Base-by-base conservation (phyloP, 2,888 invertebrate species). In the Agrochola circellaris region DNA sequence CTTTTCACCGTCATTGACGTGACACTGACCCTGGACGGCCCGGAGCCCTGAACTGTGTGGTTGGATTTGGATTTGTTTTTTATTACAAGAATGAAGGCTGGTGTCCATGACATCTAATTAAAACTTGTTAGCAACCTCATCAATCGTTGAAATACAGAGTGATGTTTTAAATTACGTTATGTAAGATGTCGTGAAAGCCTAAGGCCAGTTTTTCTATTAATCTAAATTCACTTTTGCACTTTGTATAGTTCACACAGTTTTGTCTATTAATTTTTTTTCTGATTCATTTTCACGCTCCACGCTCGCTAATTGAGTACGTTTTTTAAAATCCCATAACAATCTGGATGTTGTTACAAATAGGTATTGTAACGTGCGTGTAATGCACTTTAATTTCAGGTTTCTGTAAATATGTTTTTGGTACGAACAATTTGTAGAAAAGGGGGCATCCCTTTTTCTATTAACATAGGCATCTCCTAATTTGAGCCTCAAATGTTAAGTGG, bases 311-410 rank as follows among this genome's bases (percentile, higher is more conserved):
- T 48, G 15, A 38, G 11, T n/a, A 74, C 15, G 42, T 1, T 26
- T 45, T 78, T 58, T 77, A 13, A 0, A 17, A 17, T n/a, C 17
- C 15, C 42, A 2, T 23, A 5, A 13, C 11, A 42, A 60, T 82
- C 7, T 65, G 9, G 4, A 58, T 75, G 65, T 75, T 17, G 48
- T n/a, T 45, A 34, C 30, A 34, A 23, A 8, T n/a, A 42, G 11
- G 8, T 65, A 42, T 38, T 56, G 45, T 61, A 48, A n/a, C 6
- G 34, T 26, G 13, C 51, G 15, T 61, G 15, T 64, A 77, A 68
- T 56, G 38, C 45, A 83, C 48, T 64, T 83, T 56, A 34, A 23
- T 79, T 79, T 30, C 79, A 83, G 83, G 11, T 67, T 64, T 45
- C 20, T 67, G 42, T 77, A 67, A 38, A 66, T 79, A 77, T 1